Conservation (phyloP, 2,888 invertebrate genomes). For the Pristionchus arcanus region DNA sequence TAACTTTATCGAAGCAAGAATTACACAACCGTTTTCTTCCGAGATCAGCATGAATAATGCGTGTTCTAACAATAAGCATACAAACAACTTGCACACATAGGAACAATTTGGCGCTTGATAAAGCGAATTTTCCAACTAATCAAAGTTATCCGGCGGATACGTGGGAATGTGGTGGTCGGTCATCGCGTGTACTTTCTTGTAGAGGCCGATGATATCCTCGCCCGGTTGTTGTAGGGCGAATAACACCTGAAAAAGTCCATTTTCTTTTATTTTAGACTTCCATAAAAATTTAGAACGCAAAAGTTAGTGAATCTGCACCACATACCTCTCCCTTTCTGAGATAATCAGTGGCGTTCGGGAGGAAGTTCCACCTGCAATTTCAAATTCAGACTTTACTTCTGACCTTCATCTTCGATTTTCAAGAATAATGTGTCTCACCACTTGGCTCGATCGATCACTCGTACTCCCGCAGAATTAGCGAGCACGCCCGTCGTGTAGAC, state of each 20-base stretch:
- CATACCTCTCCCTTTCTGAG: not conserved
- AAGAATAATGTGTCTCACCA: slow-evolving; percentile 48
- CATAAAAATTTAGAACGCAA: no score
- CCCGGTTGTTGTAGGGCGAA: not conserved
- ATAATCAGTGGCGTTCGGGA: not conserved
- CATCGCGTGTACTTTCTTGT: not conserved
- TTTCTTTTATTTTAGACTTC: no score
- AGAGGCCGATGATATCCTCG: not conserved
- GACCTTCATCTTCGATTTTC: no score
- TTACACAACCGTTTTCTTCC: no score
- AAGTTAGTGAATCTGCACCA: no score
- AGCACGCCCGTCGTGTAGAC: slow-evolving; percentile 26
- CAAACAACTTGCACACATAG: no score
- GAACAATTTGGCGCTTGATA: no score
- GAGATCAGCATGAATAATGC: no score
- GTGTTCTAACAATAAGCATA: no score
- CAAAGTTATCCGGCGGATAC: slow-evolving; percentile 6
- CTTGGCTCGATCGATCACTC: not conserved
- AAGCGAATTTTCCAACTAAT: not conserved
- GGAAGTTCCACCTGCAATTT: slow-evolving; percentile 24
- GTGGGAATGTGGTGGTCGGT: not conserved
- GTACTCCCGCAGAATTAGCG: slow-evolving; percentile 14
- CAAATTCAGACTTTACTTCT: no score
- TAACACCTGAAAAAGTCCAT: not conserved
- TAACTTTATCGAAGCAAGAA: no score